Evolutionary conservation across 2,797 vertebrate species (phyloP).

Genomic region (Enteromius fasciolatus): DNA sequence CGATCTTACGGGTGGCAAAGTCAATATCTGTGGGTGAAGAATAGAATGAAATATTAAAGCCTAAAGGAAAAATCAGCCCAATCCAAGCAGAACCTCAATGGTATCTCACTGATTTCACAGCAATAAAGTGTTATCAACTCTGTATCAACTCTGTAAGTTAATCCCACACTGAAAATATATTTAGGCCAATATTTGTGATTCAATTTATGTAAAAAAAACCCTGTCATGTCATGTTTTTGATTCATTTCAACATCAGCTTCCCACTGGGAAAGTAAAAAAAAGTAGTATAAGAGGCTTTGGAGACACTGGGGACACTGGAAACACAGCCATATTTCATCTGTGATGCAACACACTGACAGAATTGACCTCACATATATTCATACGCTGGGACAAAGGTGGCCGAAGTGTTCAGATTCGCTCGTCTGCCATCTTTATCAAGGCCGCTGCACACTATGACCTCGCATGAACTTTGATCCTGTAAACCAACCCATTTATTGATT

Average conservation of each 20-base stretch:
- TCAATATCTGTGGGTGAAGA: slow-evolving; percentile 81
- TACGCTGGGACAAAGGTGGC: slow-evolving; percentile 12
- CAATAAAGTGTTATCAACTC: neutral
- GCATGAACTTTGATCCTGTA: slow-evolving; percentile 10
- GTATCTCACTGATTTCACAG: neutral
- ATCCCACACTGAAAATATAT: neutral
- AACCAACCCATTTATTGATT: neutral
- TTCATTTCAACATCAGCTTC: neutral
- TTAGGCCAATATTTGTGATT: neutral
- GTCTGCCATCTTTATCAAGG: slow-evolving; percentile 7
- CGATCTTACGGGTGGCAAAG: slow-evolving; percentile 93
- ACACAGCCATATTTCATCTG: neutral
- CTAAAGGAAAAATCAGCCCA: neutral
- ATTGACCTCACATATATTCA: slow-evolving; percentile 5
- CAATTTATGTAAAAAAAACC: neutral
- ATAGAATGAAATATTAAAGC: neutral
- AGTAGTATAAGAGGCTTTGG: neutral
- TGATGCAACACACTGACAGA: slow-evolving; percentile 29
- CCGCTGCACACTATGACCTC: neutral
- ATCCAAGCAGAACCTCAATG: neutral
- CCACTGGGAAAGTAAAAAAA: neutral
- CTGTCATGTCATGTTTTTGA: neutral
- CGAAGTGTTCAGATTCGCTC: neutral
- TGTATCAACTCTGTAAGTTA: neutral
- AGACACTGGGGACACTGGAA: neutral